A percentile compares a stretch with the other conserved stretches of the same genome.
Conservation (phyloP, 2,797 vertebrate species). For the Thripadectes ignobilis region DNA sequence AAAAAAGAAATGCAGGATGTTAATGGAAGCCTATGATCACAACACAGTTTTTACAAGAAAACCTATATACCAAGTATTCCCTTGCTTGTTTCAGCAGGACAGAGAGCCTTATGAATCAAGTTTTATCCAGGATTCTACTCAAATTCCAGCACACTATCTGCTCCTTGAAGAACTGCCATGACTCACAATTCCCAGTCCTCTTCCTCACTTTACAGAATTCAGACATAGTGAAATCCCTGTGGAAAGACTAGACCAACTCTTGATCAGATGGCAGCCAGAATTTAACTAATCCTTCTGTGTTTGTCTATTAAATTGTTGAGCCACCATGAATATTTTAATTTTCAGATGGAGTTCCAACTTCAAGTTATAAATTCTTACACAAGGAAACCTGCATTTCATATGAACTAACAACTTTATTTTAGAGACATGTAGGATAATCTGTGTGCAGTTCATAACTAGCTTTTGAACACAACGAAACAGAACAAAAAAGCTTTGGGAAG, state of each 20-base stretch:
- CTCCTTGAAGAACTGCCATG: background rate
- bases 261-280: background rate
- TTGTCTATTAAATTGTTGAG: background rate
- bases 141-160: background rate
- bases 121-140: background rate
- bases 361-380: background rate
- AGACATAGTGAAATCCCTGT: background rate
- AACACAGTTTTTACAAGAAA: background rate
- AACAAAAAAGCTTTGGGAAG: slow-evolving; percentile 14
- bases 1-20: background rate
- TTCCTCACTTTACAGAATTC: background rate
- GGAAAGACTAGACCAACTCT: background rate
- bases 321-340: background rate
- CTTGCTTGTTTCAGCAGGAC: background rate
- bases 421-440: background rate
- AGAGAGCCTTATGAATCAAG: background rate
- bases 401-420: background rate
- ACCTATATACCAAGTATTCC: background rate
- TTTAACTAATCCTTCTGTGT: background rate
- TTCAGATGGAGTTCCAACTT: background rate
- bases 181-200: background rate
- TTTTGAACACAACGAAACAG: background rate
- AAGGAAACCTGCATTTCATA: background rate
- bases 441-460: background rate
- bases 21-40: background rate